A percentile compares a stretch with the other conserved stretches of the same genome.
These are phyloP conservation scores for Oligia fasciuncula DNA, from an alignment of 2,888 invertebrate species.

Conservation along the genomic window DNA sequence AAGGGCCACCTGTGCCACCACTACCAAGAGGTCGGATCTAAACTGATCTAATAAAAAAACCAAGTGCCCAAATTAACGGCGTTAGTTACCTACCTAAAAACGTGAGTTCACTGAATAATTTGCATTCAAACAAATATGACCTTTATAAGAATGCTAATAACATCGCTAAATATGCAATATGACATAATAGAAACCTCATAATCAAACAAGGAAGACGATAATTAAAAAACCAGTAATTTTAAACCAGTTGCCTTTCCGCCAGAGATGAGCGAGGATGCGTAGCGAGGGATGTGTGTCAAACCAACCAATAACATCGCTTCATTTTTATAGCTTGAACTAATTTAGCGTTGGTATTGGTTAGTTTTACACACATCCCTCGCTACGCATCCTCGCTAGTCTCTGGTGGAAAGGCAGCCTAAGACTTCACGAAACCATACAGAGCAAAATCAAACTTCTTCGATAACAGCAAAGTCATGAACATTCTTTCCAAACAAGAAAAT, in stretches of 20 bases:
- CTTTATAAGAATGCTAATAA: not conserved
- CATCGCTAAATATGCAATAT: conserved; percentile 4
- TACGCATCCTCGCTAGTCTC: too few species aligned
- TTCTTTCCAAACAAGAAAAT: not conserved
- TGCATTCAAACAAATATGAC: conserved; percentile 1
- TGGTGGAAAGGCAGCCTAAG: too few species aligned
- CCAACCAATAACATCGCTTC: too few species aligned
- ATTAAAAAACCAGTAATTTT: not conserved
- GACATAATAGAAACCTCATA: not conserved
- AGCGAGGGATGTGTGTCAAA: too few species aligned
- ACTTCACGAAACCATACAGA: not conserved
- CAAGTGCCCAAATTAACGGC: not conserved
- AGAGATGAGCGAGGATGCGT: too few species aligned
- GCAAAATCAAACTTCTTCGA: not conserved
- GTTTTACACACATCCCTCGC: too few species aligned
- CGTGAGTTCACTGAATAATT: conserved; percentile 8
- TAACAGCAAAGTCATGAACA: not conserved
- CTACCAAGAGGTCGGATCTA: not conserved
- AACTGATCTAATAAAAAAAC: not conserved
- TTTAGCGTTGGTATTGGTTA: too few species aligned
- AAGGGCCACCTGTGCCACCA: not conserved
- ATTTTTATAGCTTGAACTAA: too few species aligned
- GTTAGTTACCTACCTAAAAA: not conserved
- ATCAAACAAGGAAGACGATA: not conserved
- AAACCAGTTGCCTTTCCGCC: not conserved